Conservation (phyloP, 2,888 invertebrate species). For the Chorisops tibialis region DNA sequence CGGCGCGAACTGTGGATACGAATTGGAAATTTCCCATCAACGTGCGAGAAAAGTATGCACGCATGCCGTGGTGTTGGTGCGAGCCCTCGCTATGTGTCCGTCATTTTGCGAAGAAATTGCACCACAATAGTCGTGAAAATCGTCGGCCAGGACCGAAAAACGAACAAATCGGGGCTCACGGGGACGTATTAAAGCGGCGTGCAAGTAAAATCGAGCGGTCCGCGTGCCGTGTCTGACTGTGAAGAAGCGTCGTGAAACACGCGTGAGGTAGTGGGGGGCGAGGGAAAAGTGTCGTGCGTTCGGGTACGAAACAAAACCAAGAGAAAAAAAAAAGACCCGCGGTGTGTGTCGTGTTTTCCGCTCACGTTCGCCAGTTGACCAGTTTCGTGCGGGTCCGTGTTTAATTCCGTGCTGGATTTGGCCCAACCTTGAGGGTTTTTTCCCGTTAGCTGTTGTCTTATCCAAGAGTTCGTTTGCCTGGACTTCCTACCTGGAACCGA, state of each 20-base stretch:
- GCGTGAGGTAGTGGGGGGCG: neutral
- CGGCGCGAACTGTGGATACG: neutral
- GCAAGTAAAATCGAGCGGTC: neutral
- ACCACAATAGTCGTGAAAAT: conserved; percentile 30
- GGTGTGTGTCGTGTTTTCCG: no score
- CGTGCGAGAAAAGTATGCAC: neutral
- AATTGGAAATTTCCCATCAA: conserved; percentile 7
- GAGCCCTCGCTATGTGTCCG: conserved; percentile 35
- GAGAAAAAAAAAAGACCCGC: no score
- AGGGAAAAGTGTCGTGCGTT: conserved; percentile 7
- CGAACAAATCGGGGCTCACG: conserved; percentile 16
- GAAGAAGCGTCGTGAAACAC: neutral
- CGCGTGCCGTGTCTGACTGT: neutral
- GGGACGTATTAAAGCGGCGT: conserved; percentile 7
- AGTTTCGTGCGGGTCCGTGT: neutral
- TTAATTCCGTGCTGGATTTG: no score
- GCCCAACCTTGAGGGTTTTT: no score
- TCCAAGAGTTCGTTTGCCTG: no score
- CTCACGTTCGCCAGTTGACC: no score
- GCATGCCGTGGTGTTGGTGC: conserved; percentile 14
- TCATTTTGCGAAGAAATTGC: conserved; percentile 37
- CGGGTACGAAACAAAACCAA: neutral
- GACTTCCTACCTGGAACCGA: no score
- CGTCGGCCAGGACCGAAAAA: conserved; percentile 21
- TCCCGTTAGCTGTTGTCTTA: no score